Percentiles rank a stretch among this genome's conserved stretches.
phyloP scores from a whole-genome alignment of 2,113 vertebrate genomes.

The Lagopus leucura region DNA sequence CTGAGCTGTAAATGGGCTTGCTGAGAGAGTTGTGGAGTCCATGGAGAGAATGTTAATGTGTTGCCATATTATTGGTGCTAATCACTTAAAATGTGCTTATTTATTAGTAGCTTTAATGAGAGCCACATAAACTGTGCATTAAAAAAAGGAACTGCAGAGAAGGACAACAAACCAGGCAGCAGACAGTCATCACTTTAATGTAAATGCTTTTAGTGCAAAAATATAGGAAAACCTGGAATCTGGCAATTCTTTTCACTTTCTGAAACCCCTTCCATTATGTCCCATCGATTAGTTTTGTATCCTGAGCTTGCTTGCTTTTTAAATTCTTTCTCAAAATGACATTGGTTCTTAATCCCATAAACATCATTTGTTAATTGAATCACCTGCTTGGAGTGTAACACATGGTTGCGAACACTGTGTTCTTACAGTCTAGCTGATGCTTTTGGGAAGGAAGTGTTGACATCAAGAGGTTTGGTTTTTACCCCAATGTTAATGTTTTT shows the following conservation, averaged over 20 bases:
- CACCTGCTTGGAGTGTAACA: neutral
- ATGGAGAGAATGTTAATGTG: slow-evolving; percentile 70
- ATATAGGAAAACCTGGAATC: slow-evolving; percentile 42
- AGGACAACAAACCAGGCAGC: slow-evolving; percentile 57
- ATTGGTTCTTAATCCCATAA: neutral
- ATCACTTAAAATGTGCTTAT: slow-evolving; percentile 78
- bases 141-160: slow-evolving; percentile 74
- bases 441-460: neutral
- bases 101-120: slow-evolving; percentile 81
- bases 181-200: slow-evolving; percentile 73
- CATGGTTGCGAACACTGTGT: rapidly evolving
- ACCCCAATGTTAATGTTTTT: neutral
- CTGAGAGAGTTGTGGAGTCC: slow-evolving; percentile 66
- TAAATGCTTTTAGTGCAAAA: slow-evolving; percentile 74
- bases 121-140: slow-evolving; percentile 79
- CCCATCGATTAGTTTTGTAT: slow-evolving; percentile 30
- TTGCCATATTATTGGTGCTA: slow-evolving; percentile 74
- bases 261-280: slow-evolving; percentile 13
- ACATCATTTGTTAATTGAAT: neutral
- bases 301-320: slow-evolving; percentile 16
- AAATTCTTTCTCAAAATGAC: neutral
- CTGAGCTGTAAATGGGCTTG: slow-evolving; percentile 62
- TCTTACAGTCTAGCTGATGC: neutral
- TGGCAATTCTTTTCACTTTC: slow-evolving; percentile 31
- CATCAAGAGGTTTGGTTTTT: neutral